These are phyloP conservation scores for Leistus spinibarbis DNA, from an alignment of 2,888 invertebrate species.

Conservation along the genomic window DNA sequence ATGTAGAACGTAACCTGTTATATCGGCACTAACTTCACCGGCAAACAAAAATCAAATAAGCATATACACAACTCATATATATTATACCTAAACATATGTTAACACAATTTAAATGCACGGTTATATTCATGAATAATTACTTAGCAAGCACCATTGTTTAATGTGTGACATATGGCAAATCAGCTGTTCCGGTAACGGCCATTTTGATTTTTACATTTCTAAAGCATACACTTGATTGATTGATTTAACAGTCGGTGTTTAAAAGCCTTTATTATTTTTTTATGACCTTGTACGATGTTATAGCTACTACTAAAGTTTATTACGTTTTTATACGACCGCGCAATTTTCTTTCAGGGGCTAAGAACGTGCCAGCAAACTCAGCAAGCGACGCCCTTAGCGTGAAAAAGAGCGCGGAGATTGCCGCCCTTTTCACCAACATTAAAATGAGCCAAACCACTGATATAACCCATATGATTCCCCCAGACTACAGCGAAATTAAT, in stretches of 20 bases:
- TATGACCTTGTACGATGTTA: too few relatives aligned
- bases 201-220: too few relatives aligned
- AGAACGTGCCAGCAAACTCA: slow-evolving; percentile 39
- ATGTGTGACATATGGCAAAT: background rate
- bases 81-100: background rate
- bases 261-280: too few relatives aligned
- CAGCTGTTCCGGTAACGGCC: background rate
- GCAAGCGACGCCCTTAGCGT: slow-evolving; percentile 74
- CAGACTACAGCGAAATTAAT: slow-evolving; percentile 44
- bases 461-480: slow-evolving; percentile 60
- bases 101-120: background rate
- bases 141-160: background rate
- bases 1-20: background rate
- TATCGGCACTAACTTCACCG: background rate
- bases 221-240: too few relatives aligned
- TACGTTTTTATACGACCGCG: too few relatives aligned
- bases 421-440: slow-evolving; percentile 81
- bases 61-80: too few relatives aligned
- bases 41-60: background rate
- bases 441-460: slow-evolving; percentile 74
- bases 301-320: background rate
- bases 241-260: too few relatives aligned
- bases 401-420: slow-evolving; percentile 88
- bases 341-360: too few relatives aligned
- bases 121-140: background rate